Evolutionary conservation across 2,113 vertebrate genomes (phyloP).

Genomic region (Callospermophilus lateralis): DNA sequence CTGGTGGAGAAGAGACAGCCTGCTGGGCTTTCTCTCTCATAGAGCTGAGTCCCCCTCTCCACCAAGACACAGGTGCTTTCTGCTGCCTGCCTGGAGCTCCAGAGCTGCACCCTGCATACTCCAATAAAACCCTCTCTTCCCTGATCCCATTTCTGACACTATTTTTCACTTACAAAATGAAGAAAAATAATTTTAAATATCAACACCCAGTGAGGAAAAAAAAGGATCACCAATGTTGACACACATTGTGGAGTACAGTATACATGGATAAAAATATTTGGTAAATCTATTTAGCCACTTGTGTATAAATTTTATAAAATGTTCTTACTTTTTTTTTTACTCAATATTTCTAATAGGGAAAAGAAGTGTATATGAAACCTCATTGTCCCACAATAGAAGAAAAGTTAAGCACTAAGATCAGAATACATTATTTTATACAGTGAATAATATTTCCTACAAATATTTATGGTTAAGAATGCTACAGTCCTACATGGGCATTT

Average conservation of each 20-base stretch:
- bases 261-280: neutral
- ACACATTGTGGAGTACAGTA: neutral
- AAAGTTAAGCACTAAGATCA: neutral
- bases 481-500: neutral
- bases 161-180: neutral
- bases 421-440: neutral
- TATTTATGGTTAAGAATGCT: neutral
- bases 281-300: neutral
- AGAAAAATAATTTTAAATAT: slow-evolving; percentile 20
- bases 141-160: neutral
- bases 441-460: neutral
- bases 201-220: neutral
- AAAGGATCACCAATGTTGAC: neutral
- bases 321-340: neutral
- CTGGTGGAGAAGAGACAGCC: neutral
- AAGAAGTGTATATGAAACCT: neutral
- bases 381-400: neutral
- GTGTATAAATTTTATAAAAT: neutral
- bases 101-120: neutral
- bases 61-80: neutral
- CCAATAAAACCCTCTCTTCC: neutral
- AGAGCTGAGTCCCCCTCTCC: neutral
- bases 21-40: neutral
- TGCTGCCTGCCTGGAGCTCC: neutral
- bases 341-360: neutral